Conservation (phyloP, 2,888 invertebrate genomes). For the Taenaris catops region DNA sequence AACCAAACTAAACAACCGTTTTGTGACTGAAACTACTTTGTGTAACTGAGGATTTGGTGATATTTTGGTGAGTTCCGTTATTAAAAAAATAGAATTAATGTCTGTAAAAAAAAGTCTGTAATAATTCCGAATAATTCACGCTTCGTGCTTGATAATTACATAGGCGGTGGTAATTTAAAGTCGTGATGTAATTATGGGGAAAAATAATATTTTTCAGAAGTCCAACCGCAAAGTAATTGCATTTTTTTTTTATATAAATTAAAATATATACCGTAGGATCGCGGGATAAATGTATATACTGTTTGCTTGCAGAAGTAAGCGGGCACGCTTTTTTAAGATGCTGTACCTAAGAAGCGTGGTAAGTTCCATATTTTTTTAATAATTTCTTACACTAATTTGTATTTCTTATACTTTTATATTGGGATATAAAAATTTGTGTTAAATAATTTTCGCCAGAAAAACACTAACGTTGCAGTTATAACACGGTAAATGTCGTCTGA, state of each 20-base stretch:
- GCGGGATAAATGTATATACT: constrained; percentile 3
- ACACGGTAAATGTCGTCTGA: too few relatives aligned
- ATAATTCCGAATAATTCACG: constrained; percentile 14
- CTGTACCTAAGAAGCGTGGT: constrained; percentile 12
- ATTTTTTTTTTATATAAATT: constrained; percentile 6
- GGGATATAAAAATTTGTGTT: too few relatives aligned
- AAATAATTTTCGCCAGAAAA: too few relatives aligned
- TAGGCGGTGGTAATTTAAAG: constrained; percentile 12
- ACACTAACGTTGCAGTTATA: too few relatives aligned
- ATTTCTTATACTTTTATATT: too few relatives aligned
- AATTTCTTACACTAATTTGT: too few relatives aligned
- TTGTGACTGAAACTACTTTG: constrained; percentile 13
- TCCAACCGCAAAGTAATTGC: constrained; percentile 13
- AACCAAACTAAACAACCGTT: constrained; percentile 4
- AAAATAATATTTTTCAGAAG: constrained; percentile 14
- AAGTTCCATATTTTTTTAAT: neutral
- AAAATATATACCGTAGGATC: constrained; percentile 1
- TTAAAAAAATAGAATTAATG: neutral
- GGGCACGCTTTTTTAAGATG: constrained; percentile 12
- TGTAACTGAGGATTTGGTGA: constrained; percentile 15
- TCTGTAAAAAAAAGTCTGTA: neutral
- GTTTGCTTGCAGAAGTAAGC: constrained; percentile 17
- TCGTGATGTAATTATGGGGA: constrained; percentile 16
- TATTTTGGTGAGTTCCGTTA: constrained; percentile 15
- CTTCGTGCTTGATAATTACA: constrained; percentile 10